A percentile compares a stretch with the other conserved stretches of the same genome.
Conservation (phyloP, 2,797 vertebrate genomes). For the Bothrops alternatus region DNA sequence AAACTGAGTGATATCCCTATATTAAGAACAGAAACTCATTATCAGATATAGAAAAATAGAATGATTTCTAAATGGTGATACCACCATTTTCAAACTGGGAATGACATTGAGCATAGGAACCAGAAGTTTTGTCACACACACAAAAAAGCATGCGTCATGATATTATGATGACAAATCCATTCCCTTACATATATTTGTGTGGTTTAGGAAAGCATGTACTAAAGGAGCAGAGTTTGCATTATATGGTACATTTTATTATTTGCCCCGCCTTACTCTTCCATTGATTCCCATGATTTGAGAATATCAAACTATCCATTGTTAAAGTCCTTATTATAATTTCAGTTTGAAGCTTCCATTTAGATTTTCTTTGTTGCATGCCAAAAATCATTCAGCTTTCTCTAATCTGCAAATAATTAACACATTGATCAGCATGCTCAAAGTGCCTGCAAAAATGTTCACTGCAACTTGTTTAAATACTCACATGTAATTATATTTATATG, state of each 20-base stretch:
- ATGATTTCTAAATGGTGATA: not conserved
- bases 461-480: not conserved
- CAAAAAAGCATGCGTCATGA: not conserved
- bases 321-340: not conserved
- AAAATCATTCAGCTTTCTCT: not conserved
- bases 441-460: not conserved
- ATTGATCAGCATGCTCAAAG: not conserved
- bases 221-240: not conserved
- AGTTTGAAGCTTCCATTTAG: not conserved
- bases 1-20: not conserved
- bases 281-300: not conserved
- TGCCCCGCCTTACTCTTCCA: not conserved
- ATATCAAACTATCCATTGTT: not conserved
- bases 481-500: not conserved
- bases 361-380: not conserved
- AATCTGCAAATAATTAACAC: not conserved
- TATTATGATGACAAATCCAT: not conserved
- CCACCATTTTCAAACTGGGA: not conserved
- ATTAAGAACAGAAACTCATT: not conserved
- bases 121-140: not conserved
- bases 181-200: not conserved
- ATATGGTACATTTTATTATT: not conserved
- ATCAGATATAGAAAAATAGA: not conserved
- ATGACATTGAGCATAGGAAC: not conserved
- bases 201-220: not conserved